Conservation (phyloP, 2,113 vertebrate species). For the Cavia porcellus region DNA sequence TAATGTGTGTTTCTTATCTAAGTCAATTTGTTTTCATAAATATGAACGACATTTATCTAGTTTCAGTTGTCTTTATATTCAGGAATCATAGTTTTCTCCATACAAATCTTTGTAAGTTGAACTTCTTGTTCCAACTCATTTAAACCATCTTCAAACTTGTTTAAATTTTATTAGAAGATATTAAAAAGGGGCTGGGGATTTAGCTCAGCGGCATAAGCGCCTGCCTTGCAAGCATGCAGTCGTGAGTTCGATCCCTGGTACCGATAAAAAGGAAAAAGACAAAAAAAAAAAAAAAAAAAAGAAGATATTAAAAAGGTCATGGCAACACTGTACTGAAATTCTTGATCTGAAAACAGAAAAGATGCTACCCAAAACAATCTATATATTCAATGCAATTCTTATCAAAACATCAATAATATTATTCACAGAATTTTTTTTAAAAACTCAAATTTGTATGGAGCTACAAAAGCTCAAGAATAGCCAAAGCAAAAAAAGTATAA, state of each 20-base stretch:
- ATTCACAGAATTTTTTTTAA: neutral
- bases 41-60: neutral
- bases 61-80: neutral
- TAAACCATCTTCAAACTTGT: neutral
- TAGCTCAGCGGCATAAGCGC: no score
- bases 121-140: slow-evolving; percentile 20
- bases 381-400: neutral
- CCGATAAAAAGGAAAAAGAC: no score
- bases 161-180: neutral
- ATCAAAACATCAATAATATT: neutral
- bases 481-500: neutral
- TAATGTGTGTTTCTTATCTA: slow-evolving; percentile 24
- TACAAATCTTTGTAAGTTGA: slow-evolving; percentile 28
- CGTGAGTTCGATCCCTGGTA: no score
- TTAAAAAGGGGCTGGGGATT: neutral
- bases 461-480: neutral
- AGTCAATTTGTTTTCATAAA: slow-evolving; percentile 15
- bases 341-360: slow-evolving; percentile 52
- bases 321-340: neutral
- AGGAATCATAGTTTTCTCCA: slow-evolving; percentile 12
- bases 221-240: no score
- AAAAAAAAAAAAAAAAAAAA: no score
- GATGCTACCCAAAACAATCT: neutral
- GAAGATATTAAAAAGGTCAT: neutral
- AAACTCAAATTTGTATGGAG: neutral